Conservation (phyloP, 2,797 vertebrate genomes). For the Todus mexicanus region DNA sequence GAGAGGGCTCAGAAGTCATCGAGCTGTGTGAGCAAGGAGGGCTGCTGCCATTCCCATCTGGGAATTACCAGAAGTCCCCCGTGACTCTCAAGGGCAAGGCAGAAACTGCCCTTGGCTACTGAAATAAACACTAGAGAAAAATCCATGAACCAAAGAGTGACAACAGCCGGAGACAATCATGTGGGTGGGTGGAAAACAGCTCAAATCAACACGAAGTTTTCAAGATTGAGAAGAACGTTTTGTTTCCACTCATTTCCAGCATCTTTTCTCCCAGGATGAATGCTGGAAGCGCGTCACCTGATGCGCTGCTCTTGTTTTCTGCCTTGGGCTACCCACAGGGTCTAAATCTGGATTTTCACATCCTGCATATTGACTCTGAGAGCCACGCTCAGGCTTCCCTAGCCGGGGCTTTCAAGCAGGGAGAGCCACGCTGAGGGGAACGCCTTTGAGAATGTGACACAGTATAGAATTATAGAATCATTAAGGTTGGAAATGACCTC, state of each 20-base stretch:
- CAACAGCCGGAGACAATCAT: background rate
- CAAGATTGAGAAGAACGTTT: background rate
- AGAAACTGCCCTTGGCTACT: background rate
- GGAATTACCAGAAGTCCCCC: background rate
- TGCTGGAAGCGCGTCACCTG: background rate
- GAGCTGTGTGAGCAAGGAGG: background rate
- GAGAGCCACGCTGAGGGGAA: background rate
- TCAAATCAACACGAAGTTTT: background rate
- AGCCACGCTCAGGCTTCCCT: background rate
- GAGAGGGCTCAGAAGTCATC: background rate
- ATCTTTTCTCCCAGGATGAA: background rate
- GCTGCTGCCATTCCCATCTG: too few relatives aligned
- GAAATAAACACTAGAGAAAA: background rate
- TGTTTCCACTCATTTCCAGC: background rate
- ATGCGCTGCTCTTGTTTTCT: background rate
- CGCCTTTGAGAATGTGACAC: rapidly evolving
- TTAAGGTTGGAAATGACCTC: too few relatives aligned
- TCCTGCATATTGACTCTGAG: background rate
- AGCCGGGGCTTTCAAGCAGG: background rate
- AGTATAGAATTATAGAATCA: too few relatives aligned
- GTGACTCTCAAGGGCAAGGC: background rate
- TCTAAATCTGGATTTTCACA: background rate
- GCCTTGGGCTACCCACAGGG: background rate
- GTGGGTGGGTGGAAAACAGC: background rate
- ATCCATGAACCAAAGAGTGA: background rate